Base-by-base conservation (phyloP, 2,888 invertebrate genomes). In the Spodoptera picta region DNA sequence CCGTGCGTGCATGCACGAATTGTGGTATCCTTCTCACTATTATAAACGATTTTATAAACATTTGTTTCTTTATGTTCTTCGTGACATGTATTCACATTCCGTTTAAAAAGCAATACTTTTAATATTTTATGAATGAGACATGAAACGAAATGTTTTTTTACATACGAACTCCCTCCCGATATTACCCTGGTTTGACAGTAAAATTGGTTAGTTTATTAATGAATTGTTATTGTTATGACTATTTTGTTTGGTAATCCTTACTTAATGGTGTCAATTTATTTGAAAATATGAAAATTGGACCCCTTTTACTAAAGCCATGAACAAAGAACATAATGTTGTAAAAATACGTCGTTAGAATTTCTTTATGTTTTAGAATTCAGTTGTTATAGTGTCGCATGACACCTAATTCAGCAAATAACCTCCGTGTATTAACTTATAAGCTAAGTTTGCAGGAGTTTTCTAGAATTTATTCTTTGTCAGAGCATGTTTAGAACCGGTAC, bases 1-100 rank as follows among this genome's bases (percentile, higher is more conserved):
- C 46, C 60, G 76, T 73, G 77, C 77, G 79, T 77, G 79, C 70
- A 68, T 70, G 62, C 71, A 76, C 70, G 65, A 73, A 76, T 64
- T 78, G 68, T 65, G 67, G 58, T 65, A 66, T 63, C 65, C 54
- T 63, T 64, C 59, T 60, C 56, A 53, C 65, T 57, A 58, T 73
- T 62, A 69, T 6, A 49, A 44, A 62, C 46, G 42, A 70, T 71
- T 62, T 70, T 50, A 63, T 57, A 75, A 48, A 65, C 53, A 14
- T 67, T 75, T 47, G 36, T 62, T 62, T 67, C 54, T 70, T 65
- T 64, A 69, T 64, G 27, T 42, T 31, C 12, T 69, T 50, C 57
- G 63, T 64, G 52, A 53, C 42, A 24, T 48, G 31, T 52, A 44
- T 64, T 56, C 49, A 54, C 31, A 27, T 41, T 49, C 54, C 23